These are phyloP conservation scores for Mugil cephalus DNA, from an alignment of 2,113 vertebrate genomes.

Conservation along the genomic window DNA sequence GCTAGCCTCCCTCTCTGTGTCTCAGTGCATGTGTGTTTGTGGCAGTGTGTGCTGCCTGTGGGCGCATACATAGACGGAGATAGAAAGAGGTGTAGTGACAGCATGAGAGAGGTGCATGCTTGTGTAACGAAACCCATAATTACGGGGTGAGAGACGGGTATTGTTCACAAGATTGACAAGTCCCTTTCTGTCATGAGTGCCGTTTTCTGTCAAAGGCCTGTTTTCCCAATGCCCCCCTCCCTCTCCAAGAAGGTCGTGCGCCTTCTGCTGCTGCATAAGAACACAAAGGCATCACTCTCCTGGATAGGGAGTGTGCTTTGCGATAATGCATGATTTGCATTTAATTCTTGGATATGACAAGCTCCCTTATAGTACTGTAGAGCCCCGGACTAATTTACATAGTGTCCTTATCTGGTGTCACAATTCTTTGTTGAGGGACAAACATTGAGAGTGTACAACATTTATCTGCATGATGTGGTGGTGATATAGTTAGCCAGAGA, in stretches of 20 bases:
- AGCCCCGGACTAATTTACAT: conserved; percentile 73
- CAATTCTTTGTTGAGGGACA: conserved; percentile 71
- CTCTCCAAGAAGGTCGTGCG: conserved; percentile 37
- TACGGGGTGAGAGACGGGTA: conserved; percentile 66
- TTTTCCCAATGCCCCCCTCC: conserved; percentile 34
- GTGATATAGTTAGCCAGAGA: conserved; percentile 50
- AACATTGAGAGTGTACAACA: conserved; percentile 69
- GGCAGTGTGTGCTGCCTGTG: conserved; percentile 10
- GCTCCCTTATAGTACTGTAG: conserved; percentile 53
- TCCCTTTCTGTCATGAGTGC: conserved; percentile 75
- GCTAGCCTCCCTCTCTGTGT: conserved; percentile 8
- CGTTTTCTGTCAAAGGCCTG: conserved; percentile 73
- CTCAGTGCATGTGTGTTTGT: neutral
- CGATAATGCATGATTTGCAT: conserved; percentile 81
- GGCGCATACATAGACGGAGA: conserved; percentile 31
- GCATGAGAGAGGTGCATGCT: conserved; percentile 55
- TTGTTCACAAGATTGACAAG: conserved; percentile 79
- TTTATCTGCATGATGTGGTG: conserved; percentile 66
- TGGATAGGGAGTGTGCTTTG: conserved; percentile 60
- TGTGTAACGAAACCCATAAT: conserved; percentile 81
- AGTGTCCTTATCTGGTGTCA: conserved; percentile 73
- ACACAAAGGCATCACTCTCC: conserved; percentile 75
- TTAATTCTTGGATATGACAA: conserved; percentile 77
- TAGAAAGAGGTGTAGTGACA: conserved; percentile 61
- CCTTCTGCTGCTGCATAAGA: conserved; percentile 55